Percentiles rank a stretch among this genome's conserved stretches.
These are phyloP conservation scores for Xiphias gladius DNA, from an alignment of 2,113 vertebrate species.

Conservation along the genomic window DNA sequence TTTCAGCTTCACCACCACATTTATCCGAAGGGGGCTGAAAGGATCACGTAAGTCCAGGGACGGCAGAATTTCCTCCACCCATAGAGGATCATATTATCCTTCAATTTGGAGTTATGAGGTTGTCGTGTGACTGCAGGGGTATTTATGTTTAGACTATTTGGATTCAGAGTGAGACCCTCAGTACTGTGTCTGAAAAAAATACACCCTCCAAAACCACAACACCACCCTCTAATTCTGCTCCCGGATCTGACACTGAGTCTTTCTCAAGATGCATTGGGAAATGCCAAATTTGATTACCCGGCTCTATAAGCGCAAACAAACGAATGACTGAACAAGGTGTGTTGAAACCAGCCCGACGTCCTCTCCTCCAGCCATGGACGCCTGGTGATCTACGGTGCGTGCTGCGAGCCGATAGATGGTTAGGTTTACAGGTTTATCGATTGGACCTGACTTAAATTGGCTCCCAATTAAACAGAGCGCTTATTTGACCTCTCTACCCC, in stretches of 20 bases:
- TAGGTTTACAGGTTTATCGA: conserved; percentile 81
- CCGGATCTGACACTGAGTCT: background rate
- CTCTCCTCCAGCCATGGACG: conserved; percentile 6
- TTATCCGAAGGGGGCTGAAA: conserved; percentile 38
- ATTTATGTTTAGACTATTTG: conserved; percentile 60
- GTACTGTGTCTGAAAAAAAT: background rate
- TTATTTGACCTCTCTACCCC: conserved; percentile 80
- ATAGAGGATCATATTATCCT: conserved; percentile 65
- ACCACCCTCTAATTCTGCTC: background rate
- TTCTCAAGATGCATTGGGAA: background rate
- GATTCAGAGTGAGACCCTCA: conserved; percentile 50
- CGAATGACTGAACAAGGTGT: background rate
- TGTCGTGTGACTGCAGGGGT: conserved; percentile 67
- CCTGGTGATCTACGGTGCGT: conserved; percentile 54
- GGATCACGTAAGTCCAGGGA: conserved; percentile 62
- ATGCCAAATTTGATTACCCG: background rate
- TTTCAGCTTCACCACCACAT: conserved; percentile 57
- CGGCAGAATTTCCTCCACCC: conserved; percentile 53
- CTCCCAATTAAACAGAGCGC: conserved; percentile 84
- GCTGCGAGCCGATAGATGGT: conserved; percentile 61
- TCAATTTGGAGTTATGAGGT: conserved; percentile 71
- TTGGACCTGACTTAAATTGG: conserved; percentile 83
- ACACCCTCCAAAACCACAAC: background rate
- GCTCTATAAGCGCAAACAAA: conserved; percentile 35
- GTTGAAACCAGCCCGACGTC: conserved; percentile 2